Evolutionary conservation across 2,113 vertebrate species (phyloP).

Genomic region (Eolophus roseicapilla): DNA sequence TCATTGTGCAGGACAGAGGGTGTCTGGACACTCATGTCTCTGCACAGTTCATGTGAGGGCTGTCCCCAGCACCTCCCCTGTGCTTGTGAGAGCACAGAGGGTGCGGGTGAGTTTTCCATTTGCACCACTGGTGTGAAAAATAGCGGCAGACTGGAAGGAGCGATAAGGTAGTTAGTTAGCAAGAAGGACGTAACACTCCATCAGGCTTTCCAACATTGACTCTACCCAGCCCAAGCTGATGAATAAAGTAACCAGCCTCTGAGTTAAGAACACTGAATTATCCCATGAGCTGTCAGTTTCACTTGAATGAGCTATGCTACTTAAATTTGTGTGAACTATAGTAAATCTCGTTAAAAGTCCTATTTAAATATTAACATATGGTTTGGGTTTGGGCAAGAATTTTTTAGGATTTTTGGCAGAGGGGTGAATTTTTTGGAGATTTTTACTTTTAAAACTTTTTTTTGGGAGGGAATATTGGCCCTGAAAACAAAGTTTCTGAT

Average conservation of each 20-base stretch:
- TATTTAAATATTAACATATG: not conserved
- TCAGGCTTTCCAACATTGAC: not conserved
- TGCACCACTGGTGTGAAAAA: not conserved
- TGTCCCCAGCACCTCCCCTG: not conserved
- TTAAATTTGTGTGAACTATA: not conserved
- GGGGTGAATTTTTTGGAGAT: not conserved
- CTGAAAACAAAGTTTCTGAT: not conserved
- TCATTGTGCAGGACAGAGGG: not conserved
- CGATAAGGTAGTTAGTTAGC: not conserved
- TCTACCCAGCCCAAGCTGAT: not conserved
- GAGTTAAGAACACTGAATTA: not conserved
- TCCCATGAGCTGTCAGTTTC: not conserved
- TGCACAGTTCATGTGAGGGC: not conserved
- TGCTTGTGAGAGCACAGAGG: not conserved
- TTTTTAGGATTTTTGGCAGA: not conserved
- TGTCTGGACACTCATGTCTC: not conserved
- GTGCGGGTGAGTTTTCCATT: accelerated
- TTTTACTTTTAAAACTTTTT: not conserved
- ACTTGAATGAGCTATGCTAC: not conserved
- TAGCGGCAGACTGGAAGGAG: not conserved
- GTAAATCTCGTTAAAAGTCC: not conserved
- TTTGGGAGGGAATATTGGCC: not conserved
- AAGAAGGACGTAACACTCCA: not conserved
- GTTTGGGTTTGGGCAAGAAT: not conserved
- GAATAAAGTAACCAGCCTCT: not conserved